Percentiles rank a stretch among this genome's conserved stretches.
Conservation (phyloP, 1,140 invertebrate species). For the Megalonaias nervosa region DNA sequence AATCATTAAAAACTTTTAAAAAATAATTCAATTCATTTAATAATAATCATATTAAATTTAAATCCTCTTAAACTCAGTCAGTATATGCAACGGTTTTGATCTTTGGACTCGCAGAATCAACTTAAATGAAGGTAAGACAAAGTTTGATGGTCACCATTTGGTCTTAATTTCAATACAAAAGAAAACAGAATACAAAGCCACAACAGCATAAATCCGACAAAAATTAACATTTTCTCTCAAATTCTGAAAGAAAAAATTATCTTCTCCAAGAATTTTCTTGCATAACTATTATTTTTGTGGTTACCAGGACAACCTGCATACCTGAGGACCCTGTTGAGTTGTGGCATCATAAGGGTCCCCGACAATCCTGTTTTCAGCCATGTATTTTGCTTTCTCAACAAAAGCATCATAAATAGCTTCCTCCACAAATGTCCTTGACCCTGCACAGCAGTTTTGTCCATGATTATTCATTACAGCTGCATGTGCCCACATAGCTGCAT, state of each 20-base stretch:
- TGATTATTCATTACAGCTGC: slow-evolving; percentile 86
- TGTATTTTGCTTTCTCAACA: slow-evolving; percentile 72
- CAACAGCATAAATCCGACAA: background rate
- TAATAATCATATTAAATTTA: no score
- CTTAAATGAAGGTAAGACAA: no score
- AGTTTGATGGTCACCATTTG: no score
- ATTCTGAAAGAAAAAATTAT: background rate
- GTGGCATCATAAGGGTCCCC: slow-evolving; percentile 84
- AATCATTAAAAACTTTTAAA: no score
- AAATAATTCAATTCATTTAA: no score
- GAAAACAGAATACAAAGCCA: no score
- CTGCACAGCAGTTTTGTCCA: slow-evolving; percentile 66
- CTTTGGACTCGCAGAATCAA: no score
- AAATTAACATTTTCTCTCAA: background rate
- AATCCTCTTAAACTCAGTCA: no score
- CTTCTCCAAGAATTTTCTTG: background rate
- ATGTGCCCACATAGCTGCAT: slow-evolving; percentile 84
- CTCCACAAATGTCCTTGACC: slow-evolving; percentile 64
- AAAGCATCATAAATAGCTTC: slow-evolving; percentile 67
- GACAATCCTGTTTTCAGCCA: slow-evolving; percentile 79
- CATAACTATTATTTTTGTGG: no score
- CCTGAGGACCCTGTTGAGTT: slow-evolving; percentile 87
- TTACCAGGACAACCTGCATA: slow-evolving; percentile 57
- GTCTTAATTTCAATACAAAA: no score
- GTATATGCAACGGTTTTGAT: no score